Evolutionary conservation across 2,888 invertebrate species (phyloP).

Genomic region (Tribolium freemani): DNA sequence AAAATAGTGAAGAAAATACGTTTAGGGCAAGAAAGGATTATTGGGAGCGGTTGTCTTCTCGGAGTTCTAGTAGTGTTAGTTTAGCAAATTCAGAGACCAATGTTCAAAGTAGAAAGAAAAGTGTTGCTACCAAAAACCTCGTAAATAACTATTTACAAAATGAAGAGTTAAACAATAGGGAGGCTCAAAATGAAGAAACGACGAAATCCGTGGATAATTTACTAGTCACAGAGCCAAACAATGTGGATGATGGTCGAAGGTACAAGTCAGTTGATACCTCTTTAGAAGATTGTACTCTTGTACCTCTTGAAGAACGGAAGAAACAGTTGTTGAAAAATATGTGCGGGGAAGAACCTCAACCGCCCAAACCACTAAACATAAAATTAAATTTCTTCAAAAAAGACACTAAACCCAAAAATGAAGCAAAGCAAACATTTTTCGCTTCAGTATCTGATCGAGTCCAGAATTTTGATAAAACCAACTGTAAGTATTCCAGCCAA

Average conservation of each 20-base stretch:
- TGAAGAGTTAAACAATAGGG: constrained; percentile 4
- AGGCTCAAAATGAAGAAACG: constrained; percentile 15
- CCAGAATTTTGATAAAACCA: constrained; percentile 6
- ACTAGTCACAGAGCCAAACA: neutral
- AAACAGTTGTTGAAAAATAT: constrained; percentile 50
- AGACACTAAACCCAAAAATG: neutral
- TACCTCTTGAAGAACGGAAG: constrained; percentile 55
- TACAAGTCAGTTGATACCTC: constrained; percentile 48
- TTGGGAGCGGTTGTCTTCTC: constrained; percentile 55
- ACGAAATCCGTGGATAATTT: neutral
- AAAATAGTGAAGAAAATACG: constrained; percentile 24
- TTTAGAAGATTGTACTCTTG: constrained; percentile 48
- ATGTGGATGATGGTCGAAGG: neutral
- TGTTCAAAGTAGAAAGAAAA: neutral
- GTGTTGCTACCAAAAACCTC: neutral
- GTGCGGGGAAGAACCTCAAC: constrained; percentile 47
- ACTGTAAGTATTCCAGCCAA: constrained; percentile 10
- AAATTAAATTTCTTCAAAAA: constrained; percentile 1
- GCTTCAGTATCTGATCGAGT: constrained; percentile 18
- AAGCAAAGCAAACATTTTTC: constrained; percentile 17
- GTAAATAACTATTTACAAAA: neutral
- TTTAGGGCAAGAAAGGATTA: constrained; percentile 52
- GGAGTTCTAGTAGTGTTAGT: constrained; percentile 46
- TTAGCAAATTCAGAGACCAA: constrained; percentile 20
- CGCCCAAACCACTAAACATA: constrained; percentile 15